Base-by-base conservation (phyloP, 2,888 invertebrate species). In the Cheilosia variabilis region DNA sequence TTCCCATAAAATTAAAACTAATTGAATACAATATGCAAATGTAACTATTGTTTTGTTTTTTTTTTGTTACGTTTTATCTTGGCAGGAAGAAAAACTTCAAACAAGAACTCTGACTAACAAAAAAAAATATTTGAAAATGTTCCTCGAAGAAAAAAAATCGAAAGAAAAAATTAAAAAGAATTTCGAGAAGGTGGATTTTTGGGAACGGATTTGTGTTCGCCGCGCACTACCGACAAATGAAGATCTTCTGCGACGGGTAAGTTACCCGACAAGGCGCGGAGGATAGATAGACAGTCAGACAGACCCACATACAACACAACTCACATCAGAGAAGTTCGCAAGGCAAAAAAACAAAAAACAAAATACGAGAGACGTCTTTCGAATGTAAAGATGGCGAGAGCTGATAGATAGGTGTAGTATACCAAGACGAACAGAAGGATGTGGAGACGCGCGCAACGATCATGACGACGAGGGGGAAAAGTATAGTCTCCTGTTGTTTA, bases 171-270 rank as follows among this genome's bases (percentile, higher is more conserved):
- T 55, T 41, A 31, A 31, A 31, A 43, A 50, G 45, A 72, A 68
- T 66, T 34, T 72, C 50, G 31, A 69, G 62, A 86, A 86, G 86
- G 81, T 81, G 75, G 68, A 81, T 69, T 43, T 82, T 78, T 78
- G 69, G 87, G 87, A 84, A 87, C 83, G 77, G 71, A 82, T 86
- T 87, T 62, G 80, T 81, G 88, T 87, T 87, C 88, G 88, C 89
- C 88, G 89, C 89, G 89, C 90, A 91, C 91, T 90, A 91, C 91
- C 92, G 91, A 90, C 90, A 91, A 91, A 91, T 90, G 90, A 91
- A 91, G 91, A 91, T 92, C 89, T 89, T 91, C 90, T 89, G 91
- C 73, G 78, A 69, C 72, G 82, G 87, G 82, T 73, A 41, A 78
- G 72, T 81, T 86, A 57, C 76, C 79, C 83, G 73, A 69, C 71